Evolutionary conservation across 2,888 invertebrate species (phyloP), one percentile per base, ranked within the genome.

Genomic region (Diploptera punctata): DNA sequence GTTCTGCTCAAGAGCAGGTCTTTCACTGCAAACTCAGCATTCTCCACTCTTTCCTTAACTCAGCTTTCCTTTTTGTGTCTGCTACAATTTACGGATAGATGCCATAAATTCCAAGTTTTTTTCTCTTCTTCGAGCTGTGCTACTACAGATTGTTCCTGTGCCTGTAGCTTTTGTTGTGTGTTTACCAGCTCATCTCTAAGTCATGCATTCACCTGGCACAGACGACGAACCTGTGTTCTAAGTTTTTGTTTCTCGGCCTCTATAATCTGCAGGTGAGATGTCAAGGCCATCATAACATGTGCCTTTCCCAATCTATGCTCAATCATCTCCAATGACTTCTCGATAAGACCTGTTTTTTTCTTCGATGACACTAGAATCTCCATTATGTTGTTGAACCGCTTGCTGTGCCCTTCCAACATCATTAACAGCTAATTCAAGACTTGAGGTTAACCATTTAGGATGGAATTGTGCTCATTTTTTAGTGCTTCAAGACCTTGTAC

Each of bases 131-230:
- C 99, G 72, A 99, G 85, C 83, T 97, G 97, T 4, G 98, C 98
- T 16, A 98, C n/a, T n/a, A n/a, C 94, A 68, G 93, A 88, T 84
- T 99, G 98, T 81, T 99, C 98, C 33, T 97, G 97, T 19, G 95
- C 91, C 86, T 98, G 98, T 72, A 98, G 89, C 78, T 95, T 91
- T 80, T 99, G 98, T 83, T 99, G 99, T 0, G 99, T 98, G 67
- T 96, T 97, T 60, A 98, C 99, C 74, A 99, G 87, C 84, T 99
- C 99, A 82, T 99, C 99, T 65, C 99, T 87, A 3, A 99, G 89
- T 99, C 99, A 99, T 3, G 98, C 99, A 84, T 99, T 99, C 86
- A 99, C 99, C 85, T 99, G 99, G 82, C 98, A 98, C 74, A 95
- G 87, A 77, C 99, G 89, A 54, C 97, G 91, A 3, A 99, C 99